Percentiles rank a stretch among this genome's conserved stretches.
Conservation (phyloP, 2,113 vertebrate genomes). For the Anarhynchus alexandrinus region DNA sequence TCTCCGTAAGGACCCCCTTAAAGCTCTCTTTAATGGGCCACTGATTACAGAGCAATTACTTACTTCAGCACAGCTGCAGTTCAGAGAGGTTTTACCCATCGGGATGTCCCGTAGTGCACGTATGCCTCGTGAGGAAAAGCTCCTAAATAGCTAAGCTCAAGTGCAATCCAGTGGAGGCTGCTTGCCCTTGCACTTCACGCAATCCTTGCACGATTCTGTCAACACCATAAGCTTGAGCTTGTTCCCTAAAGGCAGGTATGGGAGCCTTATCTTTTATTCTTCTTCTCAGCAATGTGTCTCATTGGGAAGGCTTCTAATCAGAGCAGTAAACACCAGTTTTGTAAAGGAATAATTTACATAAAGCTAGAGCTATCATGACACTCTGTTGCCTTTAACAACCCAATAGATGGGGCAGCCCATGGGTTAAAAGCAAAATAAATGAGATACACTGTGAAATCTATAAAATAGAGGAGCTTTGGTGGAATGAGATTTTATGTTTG, state of each 20-base stretch:
- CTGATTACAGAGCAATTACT: not conserved
- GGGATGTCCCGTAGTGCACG: rapidly evolving
- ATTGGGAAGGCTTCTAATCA: not conserved
- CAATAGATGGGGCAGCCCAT: not conserved
- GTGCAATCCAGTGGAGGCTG: not conserved
- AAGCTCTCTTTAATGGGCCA: not conserved
- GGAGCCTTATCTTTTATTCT: not conserved
- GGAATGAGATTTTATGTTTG: not conserved
- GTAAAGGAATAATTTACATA: not conserved
- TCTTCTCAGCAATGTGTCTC: not conserved
- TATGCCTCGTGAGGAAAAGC: not conserved
- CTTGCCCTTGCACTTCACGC: not conserved
- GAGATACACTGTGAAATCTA: not conserved
- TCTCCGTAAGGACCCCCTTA: not conserved
- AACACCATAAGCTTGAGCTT: not conserved
- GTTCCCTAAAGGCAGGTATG: not conserved
- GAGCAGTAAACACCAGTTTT: not conserved
- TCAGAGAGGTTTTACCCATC: not conserved
- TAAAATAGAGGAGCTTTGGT: not conserved
- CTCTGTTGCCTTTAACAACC: not conserved
- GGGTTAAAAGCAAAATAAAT: not conserved
- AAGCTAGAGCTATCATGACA: not conserved
- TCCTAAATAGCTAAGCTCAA: not conserved
- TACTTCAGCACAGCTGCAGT: not conserved
- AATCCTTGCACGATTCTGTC: not conserved